Percentiles rank a stretch among this genome's conserved stretches.
Evolutionary conservation across 2,113 vertebrate species (phyloP).

Genomic region (Cyanoliseus patagonus): DNA sequence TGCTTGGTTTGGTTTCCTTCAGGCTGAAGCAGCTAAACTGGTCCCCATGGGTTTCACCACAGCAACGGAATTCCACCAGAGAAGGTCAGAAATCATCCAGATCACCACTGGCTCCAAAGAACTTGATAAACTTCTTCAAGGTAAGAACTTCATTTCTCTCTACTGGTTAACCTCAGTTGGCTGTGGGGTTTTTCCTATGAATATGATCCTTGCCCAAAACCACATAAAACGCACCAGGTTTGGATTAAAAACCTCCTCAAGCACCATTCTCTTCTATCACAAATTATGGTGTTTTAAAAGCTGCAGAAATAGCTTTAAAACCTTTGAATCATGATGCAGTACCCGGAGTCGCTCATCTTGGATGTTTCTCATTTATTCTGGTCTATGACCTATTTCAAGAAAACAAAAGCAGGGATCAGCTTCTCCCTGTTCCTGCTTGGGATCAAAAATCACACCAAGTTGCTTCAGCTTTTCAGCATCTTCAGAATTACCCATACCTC

Average conservation of each 20-base stretch:
- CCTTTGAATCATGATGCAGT: background rate
- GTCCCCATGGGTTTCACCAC: slow-evolving; percentile 99
- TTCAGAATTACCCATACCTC: background rate
- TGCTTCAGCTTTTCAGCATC: background rate
- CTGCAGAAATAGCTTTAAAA: background rate
- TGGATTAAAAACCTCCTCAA: background rate
- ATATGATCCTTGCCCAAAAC: background rate
- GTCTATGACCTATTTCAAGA: background rate
- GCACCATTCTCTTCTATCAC: background rate
- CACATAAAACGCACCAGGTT: rapidly evolving
- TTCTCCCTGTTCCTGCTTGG: background rate
- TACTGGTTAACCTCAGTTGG: background rate
- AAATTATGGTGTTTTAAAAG: background rate
- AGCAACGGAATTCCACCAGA: slow-evolving; percentile 96
- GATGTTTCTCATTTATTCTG: background rate
- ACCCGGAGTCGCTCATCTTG: background rate
- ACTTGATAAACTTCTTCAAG: slow-evolving; percentile 93
- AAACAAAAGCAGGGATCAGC: background rate
- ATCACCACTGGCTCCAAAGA: slow-evolving; percentile 98
- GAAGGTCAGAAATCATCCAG: slow-evolving; percentile 96
- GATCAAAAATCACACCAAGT: background rate
- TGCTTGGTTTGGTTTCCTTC: background rate
- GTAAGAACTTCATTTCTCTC: slow-evolving; percentile 46
- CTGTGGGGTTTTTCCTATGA: background rate
- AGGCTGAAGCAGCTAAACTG: slow-evolving; percentile 93